These are phyloP conservation scores for Eupeodes corollae DNA, from an alignment of 1,140 invertebrate species.

Conservation along the genomic window DNA sequence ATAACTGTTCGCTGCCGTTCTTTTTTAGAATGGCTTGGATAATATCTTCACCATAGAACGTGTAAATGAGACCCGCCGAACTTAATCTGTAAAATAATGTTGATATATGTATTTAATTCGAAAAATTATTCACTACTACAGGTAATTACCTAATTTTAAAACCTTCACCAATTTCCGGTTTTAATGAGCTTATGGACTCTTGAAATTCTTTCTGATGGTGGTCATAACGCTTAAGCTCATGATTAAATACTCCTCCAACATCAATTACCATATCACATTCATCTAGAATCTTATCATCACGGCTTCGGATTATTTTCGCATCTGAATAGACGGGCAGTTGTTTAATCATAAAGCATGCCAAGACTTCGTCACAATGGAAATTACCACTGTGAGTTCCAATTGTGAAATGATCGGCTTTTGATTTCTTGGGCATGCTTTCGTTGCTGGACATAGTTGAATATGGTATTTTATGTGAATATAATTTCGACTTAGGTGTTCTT, in stretches of 20 bases:
- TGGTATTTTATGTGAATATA: no score
- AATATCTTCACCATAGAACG: conserved; percentile 77
- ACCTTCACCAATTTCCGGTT: conserved; percentile 41
- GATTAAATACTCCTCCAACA: conserved; percentile 85
- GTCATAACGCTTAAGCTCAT: conserved; percentile 68
- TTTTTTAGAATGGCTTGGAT: conserved; percentile 46
- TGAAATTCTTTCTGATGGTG: conserved; percentile 81
- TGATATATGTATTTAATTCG: not conserved
- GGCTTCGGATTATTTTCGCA: conserved; percentile 68
- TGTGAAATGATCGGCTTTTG: conserved; percentile 21
- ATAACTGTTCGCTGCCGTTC: conserved; percentile 33
- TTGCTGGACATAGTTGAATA: not conserved
- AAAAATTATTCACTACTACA: not conserved
- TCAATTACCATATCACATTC: conserved; percentile 93
- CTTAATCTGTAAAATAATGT: conserved; percentile 59
- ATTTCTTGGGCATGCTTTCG: not conserved
- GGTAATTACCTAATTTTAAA: conserved; percentile 41
- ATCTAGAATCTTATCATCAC: conserved; percentile 49
- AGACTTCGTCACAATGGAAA: conserved; percentile 93
- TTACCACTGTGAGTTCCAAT: conserved; percentile 70
- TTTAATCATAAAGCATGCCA: conserved; percentile 87
- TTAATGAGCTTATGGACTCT: conserved; percentile 45
- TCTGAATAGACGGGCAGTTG: conserved; percentile 66
- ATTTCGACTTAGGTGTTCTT: no score
- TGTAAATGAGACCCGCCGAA: conserved; percentile 89